phyloP scores from a whole-genome alignment of 2,113 vertebrate genomes.

The Nibea albiflora region DNA sequence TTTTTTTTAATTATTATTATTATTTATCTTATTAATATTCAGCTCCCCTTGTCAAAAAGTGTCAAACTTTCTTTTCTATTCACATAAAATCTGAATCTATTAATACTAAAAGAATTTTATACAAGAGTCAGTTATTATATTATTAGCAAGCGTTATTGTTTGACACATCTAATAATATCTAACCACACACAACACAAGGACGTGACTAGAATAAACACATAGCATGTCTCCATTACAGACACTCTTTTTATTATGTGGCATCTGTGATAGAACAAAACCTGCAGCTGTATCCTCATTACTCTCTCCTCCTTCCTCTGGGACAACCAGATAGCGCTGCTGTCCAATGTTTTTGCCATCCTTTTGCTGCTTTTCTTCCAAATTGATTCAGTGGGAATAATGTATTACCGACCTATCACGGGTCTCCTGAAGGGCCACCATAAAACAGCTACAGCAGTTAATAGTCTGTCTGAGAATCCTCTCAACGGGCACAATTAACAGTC shows the following conservation, averaged over 20 bases:
- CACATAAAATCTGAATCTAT: not conserved
- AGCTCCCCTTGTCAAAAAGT: not conserved
- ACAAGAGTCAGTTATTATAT: not conserved
- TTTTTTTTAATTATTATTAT: too few species aligned
- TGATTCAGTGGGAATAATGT: slow-evolving; percentile 23
- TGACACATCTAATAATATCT: not conserved
- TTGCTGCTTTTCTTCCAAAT: slow-evolving; percentile 24
- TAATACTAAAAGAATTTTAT: not conserved
- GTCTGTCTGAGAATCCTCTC: slow-evolving; percentile 19
- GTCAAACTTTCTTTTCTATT: not conserved
- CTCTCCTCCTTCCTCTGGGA: not conserved
- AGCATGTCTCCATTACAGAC: not conserved
- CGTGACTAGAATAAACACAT: not conserved
- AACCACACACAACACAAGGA: not conserved
- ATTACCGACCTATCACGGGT: slow-evolving; percentile 12
- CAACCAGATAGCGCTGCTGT: not conserved
- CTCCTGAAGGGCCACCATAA: slow-evolving; percentile 16
- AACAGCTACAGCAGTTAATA: slow-evolving; percentile 16
- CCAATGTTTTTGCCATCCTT: slow-evolving; percentile 12
- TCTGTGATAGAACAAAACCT: not conserved
- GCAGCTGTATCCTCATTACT: not conserved
- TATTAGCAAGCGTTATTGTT: not conserved
- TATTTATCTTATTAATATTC: not conserved
- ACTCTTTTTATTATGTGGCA: not conserved
- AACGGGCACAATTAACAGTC: slow-evolving; percentile 11